phyloP scores from a whole-genome alignment of 2,113 vertebrate species.

The Gasterosteus aculeatus region DNA sequence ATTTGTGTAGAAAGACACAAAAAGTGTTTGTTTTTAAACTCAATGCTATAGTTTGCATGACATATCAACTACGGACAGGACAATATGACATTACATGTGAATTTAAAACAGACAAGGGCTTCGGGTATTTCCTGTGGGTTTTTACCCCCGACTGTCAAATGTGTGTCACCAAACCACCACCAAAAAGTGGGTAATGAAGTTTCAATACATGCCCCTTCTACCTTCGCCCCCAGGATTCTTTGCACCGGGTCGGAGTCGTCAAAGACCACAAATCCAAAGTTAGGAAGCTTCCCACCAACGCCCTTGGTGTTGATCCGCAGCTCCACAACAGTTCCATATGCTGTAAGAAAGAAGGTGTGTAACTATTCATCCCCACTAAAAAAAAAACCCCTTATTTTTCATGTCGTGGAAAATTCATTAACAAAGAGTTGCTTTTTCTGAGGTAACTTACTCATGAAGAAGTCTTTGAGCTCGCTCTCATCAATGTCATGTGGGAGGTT shows the following conservation, averaged over 20 bases:
- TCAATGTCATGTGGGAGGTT: conserved; percentile 95
- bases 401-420: not conserved
- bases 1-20: not conserved
- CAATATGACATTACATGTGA: not conserved
- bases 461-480: conserved; percentile 93
- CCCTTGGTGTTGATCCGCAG: conserved; percentile 98
- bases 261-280: conserved; percentile 99
- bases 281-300: conserved; percentile 95
- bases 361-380: not conserved
- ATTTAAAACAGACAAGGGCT: not conserved
- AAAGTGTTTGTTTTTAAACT: not conserved
- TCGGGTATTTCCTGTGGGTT: not conserved
- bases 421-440: not conserved
- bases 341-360: conserved; percentile 66
- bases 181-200: conserved; percentile 72
- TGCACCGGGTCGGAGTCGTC: conserved; percentile 97
- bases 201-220: conserved; percentile 83
- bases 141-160: not conserved
- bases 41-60: not conserved
- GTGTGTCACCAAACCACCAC: conserved; percentile 60
- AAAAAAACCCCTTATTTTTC: not conserved
- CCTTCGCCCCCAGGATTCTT: conserved; percentile 96
- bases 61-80: not conserved
- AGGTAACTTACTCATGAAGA: conserved; percentile 91
- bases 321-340: conserved; percentile 95